Conservation (phyloP, 2,797 vertebrate species). For the Pseudochaenichthys georgianus region DNA sequence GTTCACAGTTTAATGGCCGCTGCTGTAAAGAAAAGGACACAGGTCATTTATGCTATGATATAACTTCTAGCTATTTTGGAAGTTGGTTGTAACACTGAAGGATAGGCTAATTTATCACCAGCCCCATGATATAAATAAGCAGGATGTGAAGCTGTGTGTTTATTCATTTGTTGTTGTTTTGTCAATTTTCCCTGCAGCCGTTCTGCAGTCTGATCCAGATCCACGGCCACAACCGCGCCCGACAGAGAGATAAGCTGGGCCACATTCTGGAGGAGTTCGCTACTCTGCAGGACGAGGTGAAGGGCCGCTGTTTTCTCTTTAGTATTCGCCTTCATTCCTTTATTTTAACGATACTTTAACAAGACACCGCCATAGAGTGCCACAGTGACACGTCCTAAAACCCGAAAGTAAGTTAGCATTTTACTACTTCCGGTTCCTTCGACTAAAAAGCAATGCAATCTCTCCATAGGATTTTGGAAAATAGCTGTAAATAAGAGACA, state of each 20-base stretch:
- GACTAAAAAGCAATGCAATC: no score
- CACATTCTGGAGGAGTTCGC: constrained; percentile 99
- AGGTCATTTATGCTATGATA: not conserved
- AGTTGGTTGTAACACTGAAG: not conserved
- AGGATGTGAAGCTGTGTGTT: not conserved
- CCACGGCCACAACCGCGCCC: constrained; percentile 97
- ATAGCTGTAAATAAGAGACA: no score
- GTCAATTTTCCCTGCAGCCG: constrained; percentile 82
- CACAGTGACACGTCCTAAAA: no score
- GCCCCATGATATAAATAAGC: not conserved
- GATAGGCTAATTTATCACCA: not conserved
- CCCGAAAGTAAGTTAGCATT: no score
- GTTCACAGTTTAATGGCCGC: not conserved
- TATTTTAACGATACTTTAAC: not conserved
- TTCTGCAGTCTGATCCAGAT: constrained; percentile 99
- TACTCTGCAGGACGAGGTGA: constrained; percentile 97
- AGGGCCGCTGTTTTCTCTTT: not conserved
- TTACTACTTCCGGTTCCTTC: no score
- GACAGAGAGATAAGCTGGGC: constrained; percentile 97
- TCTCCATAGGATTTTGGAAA: no score
- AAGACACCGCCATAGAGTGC: no score
- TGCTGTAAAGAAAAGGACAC: no score
- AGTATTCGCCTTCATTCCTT: not conserved
- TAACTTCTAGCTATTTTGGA: not conserved
- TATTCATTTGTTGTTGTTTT: not conserved